These are phyloP conservation scores for Heteractis magnifica DNA, from an alignment of 92 coral and sea anemone genomes.

Conservation along the genomic window DNA sequence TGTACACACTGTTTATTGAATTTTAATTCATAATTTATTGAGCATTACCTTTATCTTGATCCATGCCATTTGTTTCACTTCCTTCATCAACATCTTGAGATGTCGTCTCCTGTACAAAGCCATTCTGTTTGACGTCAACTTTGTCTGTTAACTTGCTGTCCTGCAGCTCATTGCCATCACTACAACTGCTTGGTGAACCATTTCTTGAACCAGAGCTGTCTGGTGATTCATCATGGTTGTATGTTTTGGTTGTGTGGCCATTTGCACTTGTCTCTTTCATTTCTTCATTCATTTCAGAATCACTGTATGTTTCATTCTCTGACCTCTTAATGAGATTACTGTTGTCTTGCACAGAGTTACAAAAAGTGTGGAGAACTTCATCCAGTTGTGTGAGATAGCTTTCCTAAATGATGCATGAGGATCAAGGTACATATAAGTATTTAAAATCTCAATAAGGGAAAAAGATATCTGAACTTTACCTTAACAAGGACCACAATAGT, in stretches of 20 bases:
- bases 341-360: not conserved
- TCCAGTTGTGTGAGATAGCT: not conserved
- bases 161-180: not conserved
- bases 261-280: not conserved
- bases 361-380: not conserved
- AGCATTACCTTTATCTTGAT: not conserved
- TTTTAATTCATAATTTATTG: no score
- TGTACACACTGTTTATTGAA: no score
- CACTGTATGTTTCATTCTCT: not conserved
- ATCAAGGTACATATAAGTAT: not conserved
- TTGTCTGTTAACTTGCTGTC: not conserved
- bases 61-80: not conserved
- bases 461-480: not conserved
- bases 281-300: slow-evolving; percentile 9
- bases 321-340: not conserved
- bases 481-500: not conserved
- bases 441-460: not conserved
- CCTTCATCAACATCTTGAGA: not conserved
- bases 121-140: not conserved
- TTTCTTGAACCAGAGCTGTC: not conserved
- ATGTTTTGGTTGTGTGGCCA: not conserved
- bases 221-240: not conserved
- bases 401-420: not conserved
- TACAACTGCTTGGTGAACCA: not conserved
- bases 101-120: not conserved